Base-by-base conservation (phyloP, 2,797 vertebrate species). In the Peromyscus attwateri region DNA sequence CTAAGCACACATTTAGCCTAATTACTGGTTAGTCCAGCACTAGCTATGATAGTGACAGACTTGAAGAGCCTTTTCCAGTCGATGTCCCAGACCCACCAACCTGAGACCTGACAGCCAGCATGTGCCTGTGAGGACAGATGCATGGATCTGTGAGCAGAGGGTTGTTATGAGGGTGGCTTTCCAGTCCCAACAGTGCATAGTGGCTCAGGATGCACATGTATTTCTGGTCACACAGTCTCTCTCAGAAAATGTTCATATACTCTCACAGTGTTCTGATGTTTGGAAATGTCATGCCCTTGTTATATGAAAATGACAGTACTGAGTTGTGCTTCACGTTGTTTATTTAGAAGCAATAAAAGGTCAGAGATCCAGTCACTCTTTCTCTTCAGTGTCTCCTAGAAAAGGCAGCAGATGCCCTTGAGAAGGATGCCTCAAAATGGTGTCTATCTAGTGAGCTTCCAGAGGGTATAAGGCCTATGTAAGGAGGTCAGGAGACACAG, bases 231-330 rank as follows among this genome's bases (percentile, higher is more conserved):
- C 43, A 46, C 37, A 75, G 46, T 68, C 34, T 95, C 40, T 82
- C 83, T 94, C 49, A 70, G 88, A 85, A 94, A 87, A 82, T 71
- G 77, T 92, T 87, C 71, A 64, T 27, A 83, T 87, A 93, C 55
- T 75, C 46, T 95, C 79, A 25, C 14, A 95, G 76, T 46, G 79
- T n/a, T 83, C 43, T 55, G 87, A 87, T 55, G 91, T 94, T 89
- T 96, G 89, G 89, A 96, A 97, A 96, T 87, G 95, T 64, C 93
- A 62, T 81, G 91, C 89, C 89, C 96, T 89, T 95, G 91, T 92
- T 97, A 89, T 70, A 87, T 92, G 94, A 80, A 98, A 96, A 95
- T 83, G 89, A 95, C 93, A 96, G 83, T 66, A 31, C 87, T 49
- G 87, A 91, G 76, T 34, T 94, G 64, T 57, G 21, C 68, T 95